Conservation (phyloP, 2,797 vertebrate species). For the Peromyscus nudipes region DNA sequence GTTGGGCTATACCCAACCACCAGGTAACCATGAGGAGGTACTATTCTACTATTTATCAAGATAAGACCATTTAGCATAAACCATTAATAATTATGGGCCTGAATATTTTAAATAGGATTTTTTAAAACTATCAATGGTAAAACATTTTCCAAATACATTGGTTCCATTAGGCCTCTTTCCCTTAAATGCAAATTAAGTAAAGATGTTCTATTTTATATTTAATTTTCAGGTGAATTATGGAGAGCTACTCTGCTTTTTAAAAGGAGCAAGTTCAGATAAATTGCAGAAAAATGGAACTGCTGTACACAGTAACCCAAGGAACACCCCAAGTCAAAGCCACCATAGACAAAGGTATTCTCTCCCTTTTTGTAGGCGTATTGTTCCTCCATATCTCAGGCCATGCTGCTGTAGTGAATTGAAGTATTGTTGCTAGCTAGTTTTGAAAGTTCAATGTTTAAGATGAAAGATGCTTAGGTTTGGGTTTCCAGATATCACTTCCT, state of each 20-base stretch:
- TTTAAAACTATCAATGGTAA: not conserved
- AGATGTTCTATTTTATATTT: constrained; percentile 63
- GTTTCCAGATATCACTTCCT: not conserved
- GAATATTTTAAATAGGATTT: constrained; percentile 10
- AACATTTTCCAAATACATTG: constrained; percentile 5
- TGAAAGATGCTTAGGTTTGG: not conserved
- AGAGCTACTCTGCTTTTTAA: constrained; percentile 82
- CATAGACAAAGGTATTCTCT: constrained; percentile 78
- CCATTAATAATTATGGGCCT: not conserved
- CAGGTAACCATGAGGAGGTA: not conserved
- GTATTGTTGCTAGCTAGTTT: not conserved
- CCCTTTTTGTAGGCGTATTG: not conserved
- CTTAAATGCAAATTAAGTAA: constrained; percentile 52
- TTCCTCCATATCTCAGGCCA: not conserved
- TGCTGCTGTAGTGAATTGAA: not conserved
- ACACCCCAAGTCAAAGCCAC: constrained; percentile 70
- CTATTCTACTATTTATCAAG: not conserved
- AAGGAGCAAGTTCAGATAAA: constrained; percentile 66
- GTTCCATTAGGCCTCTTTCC: not conserved
- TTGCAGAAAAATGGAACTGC: constrained; percentile 48
- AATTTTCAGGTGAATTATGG: constrained; percentile 83
- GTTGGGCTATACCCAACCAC: not conserved
- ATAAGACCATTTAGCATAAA: not conserved
- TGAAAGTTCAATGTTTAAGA: not conserved
- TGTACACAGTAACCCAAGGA: not conserved